A percentile compares a stretch with the other conserved stretches of the same genome.
Evolutionary conservation across 2,888 invertebrate genomes (phyloP).

Genomic region (Megamerina dolium): DNA sequence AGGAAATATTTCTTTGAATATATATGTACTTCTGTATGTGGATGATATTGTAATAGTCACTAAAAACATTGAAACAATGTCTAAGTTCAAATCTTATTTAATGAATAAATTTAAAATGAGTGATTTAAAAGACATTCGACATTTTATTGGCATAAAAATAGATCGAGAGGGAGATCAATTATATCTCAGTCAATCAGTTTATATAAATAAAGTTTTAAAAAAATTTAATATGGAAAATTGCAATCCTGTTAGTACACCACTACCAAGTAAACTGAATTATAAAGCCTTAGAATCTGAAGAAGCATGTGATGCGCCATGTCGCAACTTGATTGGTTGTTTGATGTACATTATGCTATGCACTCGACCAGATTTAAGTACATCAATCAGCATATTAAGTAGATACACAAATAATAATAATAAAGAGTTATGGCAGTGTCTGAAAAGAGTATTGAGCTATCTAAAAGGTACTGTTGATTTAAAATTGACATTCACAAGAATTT

Average conservation of each 20-base stretch:
- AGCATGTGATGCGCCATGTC: too few species aligned
- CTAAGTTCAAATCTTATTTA: conserved; percentile 14
- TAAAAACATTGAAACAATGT: conserved; percentile 16
- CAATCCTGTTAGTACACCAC: conserved; percentile 20
- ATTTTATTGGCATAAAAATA: conserved; percentile 12
- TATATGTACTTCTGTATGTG: conserved; percentile 21
- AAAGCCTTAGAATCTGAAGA: too few species aligned
- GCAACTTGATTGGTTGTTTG: too few species aligned
- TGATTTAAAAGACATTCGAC: conserved; percentile 15
- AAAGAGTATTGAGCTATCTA: conserved; percentile 19
- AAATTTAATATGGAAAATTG: conserved; percentile 17
- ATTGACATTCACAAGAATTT: conserved; percentile 7
- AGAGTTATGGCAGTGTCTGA: conserved; percentile 24
- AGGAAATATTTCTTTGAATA: too few species aligned
- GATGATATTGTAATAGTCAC: conserved; percentile 25
- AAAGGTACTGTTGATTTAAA: conserved; percentile 15
- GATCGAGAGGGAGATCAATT: conserved; percentile 8
- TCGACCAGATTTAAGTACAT: too few species aligned
- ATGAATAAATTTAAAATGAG: conserved; percentile 15
- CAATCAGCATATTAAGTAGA: too few species aligned
- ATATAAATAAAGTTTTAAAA: conserved; percentile 11
- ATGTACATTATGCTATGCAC: too few species aligned
- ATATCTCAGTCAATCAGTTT: conserved; percentile 10
- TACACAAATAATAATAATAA: conserved; percentile 24
- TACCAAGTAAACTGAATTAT: too few species aligned